These are phyloP conservation scores for Zeus faber DNA, from an alignment of 2,113 vertebrate species.

Conservation along the genomic window DNA sequence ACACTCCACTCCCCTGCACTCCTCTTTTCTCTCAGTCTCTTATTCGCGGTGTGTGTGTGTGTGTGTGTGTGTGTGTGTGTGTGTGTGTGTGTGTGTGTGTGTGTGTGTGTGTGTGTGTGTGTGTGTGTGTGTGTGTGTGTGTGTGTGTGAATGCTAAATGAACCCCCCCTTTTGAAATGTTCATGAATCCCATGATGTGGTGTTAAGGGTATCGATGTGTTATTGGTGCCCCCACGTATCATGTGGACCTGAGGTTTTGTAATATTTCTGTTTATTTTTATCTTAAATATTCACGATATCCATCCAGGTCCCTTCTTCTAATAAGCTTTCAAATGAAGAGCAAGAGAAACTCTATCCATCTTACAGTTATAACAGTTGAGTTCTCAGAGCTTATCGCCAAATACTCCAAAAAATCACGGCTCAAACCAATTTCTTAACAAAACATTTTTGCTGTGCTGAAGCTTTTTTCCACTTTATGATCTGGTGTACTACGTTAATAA, in stretches of 20 bases:
- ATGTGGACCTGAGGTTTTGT: conserved; percentile 44
- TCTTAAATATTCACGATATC: too few species aligned
- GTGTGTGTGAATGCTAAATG: conserved; percentile 32
- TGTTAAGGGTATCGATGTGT: conserved; percentile 51
- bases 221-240: conserved; percentile 44
- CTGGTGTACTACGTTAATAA: too few species aligned
- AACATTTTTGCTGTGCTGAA: too few species aligned
- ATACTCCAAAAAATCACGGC: too few species aligned
- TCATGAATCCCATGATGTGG: conserved; percentile 53
- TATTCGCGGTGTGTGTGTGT: background rate
- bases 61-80: conserved; percentile 6
- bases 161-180: conserved; percentile 47
- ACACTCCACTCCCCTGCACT: conserved; percentile 35
- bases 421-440: too few species aligned
- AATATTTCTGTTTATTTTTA: too few species aligned
- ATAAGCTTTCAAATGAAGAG: too few species aligned
- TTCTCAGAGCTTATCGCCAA: too few species aligned
- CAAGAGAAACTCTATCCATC: too few species aligned
- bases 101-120: conserved; percentile 2
- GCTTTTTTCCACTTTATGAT: too few species aligned
- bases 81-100: background rate
- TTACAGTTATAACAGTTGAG: too few species aligned
- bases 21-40: conserved; percentile 36
- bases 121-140: conserved; percentile 3
- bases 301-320: too few species aligned